These are phyloP conservation scores for Anagrus nilaparvatae DNA, from an alignment of 1,140 invertebrate genomes.

Conservation along the genomic window DNA sequence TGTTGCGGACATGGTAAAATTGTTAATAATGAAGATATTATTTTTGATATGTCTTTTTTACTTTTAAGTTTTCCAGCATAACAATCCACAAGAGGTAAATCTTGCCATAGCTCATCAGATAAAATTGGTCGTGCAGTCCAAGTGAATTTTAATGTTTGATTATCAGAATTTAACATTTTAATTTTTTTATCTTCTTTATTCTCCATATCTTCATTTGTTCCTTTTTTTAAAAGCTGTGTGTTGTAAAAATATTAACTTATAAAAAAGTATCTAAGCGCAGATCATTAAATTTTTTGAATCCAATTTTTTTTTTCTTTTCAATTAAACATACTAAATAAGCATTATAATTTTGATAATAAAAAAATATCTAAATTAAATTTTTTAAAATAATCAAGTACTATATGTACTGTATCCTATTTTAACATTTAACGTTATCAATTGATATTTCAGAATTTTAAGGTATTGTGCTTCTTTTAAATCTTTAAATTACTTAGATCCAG, in stretches of 20 bases:
- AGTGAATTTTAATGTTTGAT: slow-evolving; percentile 18
- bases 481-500: no score
- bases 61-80: slow-evolving; percentile 50
- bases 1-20: slow-evolving; percentile 51
- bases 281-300: slow-evolving; percentile 21
- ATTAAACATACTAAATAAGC: background rate
- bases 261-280: no score
- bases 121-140: slow-evolving; percentile 41
- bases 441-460: no score
- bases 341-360: no score
- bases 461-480: no score
- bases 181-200: slow-evolving; percentile 18
- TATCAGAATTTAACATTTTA: no score
- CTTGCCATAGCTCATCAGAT: slow-evolving; percentile 40
- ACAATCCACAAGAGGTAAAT: slow-evolving; percentile 45
- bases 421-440: no score
- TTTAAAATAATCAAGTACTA: no score
- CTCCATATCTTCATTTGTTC: slow-evolving; percentile 13
- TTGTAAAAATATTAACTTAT: background rate
- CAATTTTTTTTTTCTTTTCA: slow-evolving; percentile 23
- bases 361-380: no score
- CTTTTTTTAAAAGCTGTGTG: slow-evolving; percentile 1
- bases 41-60: slow-evolving; percentile 51
- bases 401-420: no score
- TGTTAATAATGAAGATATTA: slow-evolving; percentile 49